Conservation (phyloP, 2,113 vertebrate species). For the Paralichthys olivaceus region DNA sequence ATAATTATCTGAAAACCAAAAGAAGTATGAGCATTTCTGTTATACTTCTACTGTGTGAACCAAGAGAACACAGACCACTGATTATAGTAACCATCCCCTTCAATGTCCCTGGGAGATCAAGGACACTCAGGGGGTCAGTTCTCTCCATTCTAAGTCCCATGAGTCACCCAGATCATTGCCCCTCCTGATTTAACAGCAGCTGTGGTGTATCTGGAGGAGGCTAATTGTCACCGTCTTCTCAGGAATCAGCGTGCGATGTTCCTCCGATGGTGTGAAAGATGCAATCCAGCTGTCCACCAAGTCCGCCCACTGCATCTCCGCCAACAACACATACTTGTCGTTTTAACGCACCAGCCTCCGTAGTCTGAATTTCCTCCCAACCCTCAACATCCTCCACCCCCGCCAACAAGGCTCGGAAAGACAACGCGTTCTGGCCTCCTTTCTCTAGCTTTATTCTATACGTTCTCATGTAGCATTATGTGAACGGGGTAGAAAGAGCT, state of each 20-base stretch:
- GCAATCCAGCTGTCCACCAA: slow-evolving; percentile 69
- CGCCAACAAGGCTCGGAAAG: background rate
- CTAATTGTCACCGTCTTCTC: slow-evolving; percentile 49
- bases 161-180: slow-evolving; percentile 6
- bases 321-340: slow-evolving; percentile 25
- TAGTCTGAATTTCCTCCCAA: background rate
- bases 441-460: slow-evolving; percentile 32
- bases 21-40: background rate
- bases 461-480: slow-evolving; percentile 28
- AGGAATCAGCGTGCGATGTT: slow-evolving; percentile 60
- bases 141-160: slow-evolving; percentile 7
- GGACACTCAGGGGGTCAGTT: slow-evolving; percentile 7
- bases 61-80: background rate
- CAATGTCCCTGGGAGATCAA: slow-evolving; percentile 20
- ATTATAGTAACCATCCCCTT: slow-evolving; percentile 2
- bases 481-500: slow-evolving; percentile 1
- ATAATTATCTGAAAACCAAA: too few species aligned
- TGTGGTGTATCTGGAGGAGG: slow-evolving; percentile 45
- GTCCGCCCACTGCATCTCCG: slow-evolving; percentile 38
- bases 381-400: background rate
- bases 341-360: slow-evolving; percentile 56
- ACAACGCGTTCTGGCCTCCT: slow-evolving; percentile 18
- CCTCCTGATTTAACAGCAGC: slow-evolving; percentile 23
- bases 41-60: background rate
- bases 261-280: slow-evolving; percentile 70